Conservation (phyloP, 2,797 vertebrate genomes). For the Pantherophis vulpinus region DNA sequence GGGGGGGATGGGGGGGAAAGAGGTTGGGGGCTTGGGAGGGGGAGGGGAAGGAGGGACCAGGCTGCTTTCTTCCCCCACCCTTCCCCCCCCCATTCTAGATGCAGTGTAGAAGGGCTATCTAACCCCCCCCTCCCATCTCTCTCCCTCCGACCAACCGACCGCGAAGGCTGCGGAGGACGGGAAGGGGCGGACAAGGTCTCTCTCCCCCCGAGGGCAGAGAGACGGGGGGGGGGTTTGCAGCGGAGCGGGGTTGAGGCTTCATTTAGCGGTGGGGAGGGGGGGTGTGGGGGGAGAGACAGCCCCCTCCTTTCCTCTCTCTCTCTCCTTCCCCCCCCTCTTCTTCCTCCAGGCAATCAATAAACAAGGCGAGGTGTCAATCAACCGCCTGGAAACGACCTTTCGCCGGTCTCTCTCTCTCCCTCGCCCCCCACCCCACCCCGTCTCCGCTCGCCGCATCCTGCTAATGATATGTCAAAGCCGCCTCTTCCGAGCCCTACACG, state of each 20-base stretch:
- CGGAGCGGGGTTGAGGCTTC: neutral
- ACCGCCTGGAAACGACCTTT: constrained; percentile 37
- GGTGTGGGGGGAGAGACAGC: neutral
- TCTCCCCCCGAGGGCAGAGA: neutral
- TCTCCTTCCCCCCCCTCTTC: neutral
- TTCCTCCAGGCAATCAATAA: constrained; percentile 33
- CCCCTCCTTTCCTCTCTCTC: too few species aligned
- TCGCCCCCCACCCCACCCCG: neutral
- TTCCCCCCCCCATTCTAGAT: neutral
- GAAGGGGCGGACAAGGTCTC: neutral
- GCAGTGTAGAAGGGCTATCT: neutral
- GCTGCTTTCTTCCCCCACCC: neutral
- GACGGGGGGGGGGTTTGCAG: constrained; percentile 1
- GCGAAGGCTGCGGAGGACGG: neutral
- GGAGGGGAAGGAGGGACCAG: neutral
- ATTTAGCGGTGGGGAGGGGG: neutral
- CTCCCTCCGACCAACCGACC: too few species aligned
- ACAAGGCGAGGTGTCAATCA: constrained; percentile 42
- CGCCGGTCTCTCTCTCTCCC: neutral
- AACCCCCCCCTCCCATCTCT: neutral
- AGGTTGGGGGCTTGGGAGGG: too few species aligned
- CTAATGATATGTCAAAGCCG: constrained; percentile 14
- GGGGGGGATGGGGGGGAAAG: rapidly evolving
- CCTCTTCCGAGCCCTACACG: neutral
- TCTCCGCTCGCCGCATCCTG: neutral